Conservation (phyloP, 1,140 invertebrate species). For the Lethrus apterus region DNA sequence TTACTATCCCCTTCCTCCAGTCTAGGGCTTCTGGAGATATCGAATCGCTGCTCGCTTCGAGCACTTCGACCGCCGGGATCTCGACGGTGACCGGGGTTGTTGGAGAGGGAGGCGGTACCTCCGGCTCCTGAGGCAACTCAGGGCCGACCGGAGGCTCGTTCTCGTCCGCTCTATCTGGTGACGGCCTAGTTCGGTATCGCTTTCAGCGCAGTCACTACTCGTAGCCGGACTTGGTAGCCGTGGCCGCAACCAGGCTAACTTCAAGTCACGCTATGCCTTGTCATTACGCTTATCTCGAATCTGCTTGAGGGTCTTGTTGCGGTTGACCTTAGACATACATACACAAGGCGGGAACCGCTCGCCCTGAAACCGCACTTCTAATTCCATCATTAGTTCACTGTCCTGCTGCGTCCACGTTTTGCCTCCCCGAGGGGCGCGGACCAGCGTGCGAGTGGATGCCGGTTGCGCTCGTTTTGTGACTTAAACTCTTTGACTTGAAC, state of each 20-base stretch:
- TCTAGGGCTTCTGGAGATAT: background rate
- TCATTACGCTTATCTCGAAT: background rate
- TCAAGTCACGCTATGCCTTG: background rate
- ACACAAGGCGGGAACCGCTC: background rate
- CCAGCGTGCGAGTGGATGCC: background rate
- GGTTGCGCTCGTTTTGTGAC: background rate
- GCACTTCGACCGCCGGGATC: slow-evolving; percentile 2
- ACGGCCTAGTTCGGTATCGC: background rate
- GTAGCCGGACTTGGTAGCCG: background rate
- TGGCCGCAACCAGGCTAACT: background rate
- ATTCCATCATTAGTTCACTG: background rate
- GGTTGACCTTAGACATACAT: background rate
- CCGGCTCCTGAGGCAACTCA: slow-evolving; percentile 1
- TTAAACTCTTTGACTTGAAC: background rate
- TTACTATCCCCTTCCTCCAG: slow-evolving; percentile 10
- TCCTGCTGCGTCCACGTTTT: background rate
- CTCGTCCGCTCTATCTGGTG: background rate
- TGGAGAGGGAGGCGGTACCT: background rate
- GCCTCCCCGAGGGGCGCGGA: background rate
- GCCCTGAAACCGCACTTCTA: background rate
- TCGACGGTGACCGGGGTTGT: background rate
- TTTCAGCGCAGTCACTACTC: background rate
- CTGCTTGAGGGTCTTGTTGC: background rate
- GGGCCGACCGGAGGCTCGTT: background rate
- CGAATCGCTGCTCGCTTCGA: background rate